Evolutionary conservation across 2,797 vertebrate genomes (phyloP), one percentile per base, ranked within the genome.

Genomic region (Adelosebastes latens): DNA sequence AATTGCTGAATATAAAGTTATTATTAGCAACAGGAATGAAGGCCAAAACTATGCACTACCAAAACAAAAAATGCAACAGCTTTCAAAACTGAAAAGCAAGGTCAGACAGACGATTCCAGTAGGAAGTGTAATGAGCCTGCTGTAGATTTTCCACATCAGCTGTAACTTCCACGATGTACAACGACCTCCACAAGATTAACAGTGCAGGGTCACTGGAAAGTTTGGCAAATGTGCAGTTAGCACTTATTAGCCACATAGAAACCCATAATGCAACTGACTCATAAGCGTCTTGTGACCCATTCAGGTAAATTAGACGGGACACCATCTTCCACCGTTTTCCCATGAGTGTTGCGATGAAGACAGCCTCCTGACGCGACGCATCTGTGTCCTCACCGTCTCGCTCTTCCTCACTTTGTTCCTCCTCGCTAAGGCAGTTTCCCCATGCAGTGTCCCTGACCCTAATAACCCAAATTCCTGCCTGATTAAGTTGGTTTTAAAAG

Each of bases 401-500:
- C 80, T 87, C 74, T 34, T 64, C 75, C 85, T 89, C 85, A 34
- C 78, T 79, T 61, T 81, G 77, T 77, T 84, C 80, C 87, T 81
- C 62, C 89, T 80, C 56, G 6, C 79, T 69, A 11, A 76, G 83
- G 80, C 82, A 12, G 69, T 62, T 81, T 88, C 82, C 46, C 14
- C 24, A 53, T 53, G 52, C 84, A 70, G 58, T 87, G 92, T 94
- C 93, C 90, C 85, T 93, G 91, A 92, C 90, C 91, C 91, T 87
- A 90, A 93, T 86, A 94, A 93, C 93, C 90, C 84, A 84, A 93
- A 95, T 94, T 94, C 93, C 95, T 94, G 87, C 72, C 88, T 93
- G 94, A 95, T 95, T 95, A 93, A 95, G 92, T 87, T 94, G 92
- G 87, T 94, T 95, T 94, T 87, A 91, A 91, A 91, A 93, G 91